Evolutionary conservation across 2,113 vertebrate species (phyloP).

Genomic region (Laticauda colubrina): DNA sequence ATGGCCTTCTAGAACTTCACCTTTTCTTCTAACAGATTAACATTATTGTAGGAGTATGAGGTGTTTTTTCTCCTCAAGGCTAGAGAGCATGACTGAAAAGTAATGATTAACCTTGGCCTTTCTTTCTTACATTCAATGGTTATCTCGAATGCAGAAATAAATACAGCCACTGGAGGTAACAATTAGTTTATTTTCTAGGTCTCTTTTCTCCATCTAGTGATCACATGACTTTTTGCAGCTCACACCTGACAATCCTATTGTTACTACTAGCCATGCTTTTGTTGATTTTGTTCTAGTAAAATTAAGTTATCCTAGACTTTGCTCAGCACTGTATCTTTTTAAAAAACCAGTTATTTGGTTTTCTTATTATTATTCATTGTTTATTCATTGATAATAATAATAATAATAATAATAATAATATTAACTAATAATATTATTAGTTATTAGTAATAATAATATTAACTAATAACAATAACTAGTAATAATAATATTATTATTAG

Average conservation of each 20-base stretch:
- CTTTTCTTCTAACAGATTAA: background rate
- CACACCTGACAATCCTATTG: background rate
- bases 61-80: background rate
- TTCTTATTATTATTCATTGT: background rate
- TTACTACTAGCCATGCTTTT: background rate
- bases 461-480: too few relatives aligned
- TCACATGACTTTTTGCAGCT: background rate
- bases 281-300: background rate
- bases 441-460: too few relatives aligned
- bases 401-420: too few relatives aligned
- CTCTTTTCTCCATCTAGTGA: background rate
- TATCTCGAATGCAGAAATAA: background rate
- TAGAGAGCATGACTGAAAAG: background rate
- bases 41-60: background rate
- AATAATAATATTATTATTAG: too few relatives aligned
- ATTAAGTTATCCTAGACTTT: background rate
- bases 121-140: background rate
- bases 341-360: background rate
- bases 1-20: background rate
- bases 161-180: background rate
- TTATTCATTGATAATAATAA: too few relatives aligned
- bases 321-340: background rate
- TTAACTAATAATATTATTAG: too few relatives aligned
- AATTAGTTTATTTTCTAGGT: background rate
- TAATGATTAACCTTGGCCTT: background rate